These are phyloP conservation scores for Magallana ariakensis DNA, from an alignment of 1,140 invertebrate species.

Conservation along the genomic window DNA sequence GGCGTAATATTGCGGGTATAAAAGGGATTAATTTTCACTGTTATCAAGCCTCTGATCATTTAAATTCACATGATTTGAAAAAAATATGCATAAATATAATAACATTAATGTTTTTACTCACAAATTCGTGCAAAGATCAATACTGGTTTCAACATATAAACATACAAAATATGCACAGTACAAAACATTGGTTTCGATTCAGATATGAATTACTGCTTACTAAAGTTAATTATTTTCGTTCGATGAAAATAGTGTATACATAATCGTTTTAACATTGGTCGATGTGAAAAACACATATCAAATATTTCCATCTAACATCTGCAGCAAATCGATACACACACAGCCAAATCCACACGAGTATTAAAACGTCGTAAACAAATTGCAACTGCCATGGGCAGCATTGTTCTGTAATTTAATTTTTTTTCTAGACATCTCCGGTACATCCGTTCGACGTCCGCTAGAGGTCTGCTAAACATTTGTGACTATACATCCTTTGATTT, in stretches of 20 bases:
- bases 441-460: neutral
- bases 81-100: no score
- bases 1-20: no score
- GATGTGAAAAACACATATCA: neutral
- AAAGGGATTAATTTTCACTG: no score
- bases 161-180: neutral
- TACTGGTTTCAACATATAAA: neutral
- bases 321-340: neutral
- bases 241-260: neutral
- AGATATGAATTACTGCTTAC: neutral
- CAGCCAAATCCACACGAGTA: conserved; percentile 16
- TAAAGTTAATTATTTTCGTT: neutral
- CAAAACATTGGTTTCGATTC: neutral
- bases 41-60: no score
- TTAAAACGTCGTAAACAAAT: conserved; percentile 24
- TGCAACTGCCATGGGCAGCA: neutral
- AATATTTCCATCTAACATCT: conserved; percentile 17
- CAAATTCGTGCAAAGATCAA: conserved; percentile 19
- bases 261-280: neutral
- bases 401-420: conserved; percentile 10
- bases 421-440: neutral
- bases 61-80: no score
- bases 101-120: neutral
- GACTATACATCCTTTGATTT: conserved; percentile 31
- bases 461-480: neutral